phyloP scores from a whole-genome alignment of 2,888 invertebrate species.

The Slavum lentiscoides region DNA sequence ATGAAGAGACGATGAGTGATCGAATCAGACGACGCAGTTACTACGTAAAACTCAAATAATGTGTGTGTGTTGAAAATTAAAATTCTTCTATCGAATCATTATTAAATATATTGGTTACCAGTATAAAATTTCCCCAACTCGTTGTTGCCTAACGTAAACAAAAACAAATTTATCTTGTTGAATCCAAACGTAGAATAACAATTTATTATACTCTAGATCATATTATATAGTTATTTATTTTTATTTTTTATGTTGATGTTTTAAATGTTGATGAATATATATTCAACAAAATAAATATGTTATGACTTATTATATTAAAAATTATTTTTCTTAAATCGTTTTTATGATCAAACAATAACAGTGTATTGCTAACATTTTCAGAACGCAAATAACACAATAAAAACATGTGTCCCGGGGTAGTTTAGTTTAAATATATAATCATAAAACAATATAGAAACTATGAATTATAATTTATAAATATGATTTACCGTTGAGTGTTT shows the following conservation, averaged over 20 bases:
- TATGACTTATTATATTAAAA: slow-evolving; percentile 27
- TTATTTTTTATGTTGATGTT: slow-evolving; percentile 21
- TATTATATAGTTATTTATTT: slow-evolving; percentile 38
- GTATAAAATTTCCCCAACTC: slow-evolving; percentile 5
- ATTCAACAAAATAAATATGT: slow-evolving; percentile 34
- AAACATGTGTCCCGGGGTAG: background rate
- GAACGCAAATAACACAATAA: slow-evolving; percentile 7
- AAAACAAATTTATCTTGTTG: background rate
- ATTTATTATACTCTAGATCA: slow-evolving; percentile 3
- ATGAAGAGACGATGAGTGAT: slow-evolving; percentile 75
- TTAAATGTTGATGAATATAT: slow-evolving; percentile 4
- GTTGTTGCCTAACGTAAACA: slow-evolving; percentile 10
- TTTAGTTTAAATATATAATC: background rate
- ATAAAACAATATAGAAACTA: background rate
- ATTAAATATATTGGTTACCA: slow-evolving; percentile 24
- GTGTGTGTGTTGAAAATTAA: background rate
- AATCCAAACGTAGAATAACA: slow-evolving; percentile 26
- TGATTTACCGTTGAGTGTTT: background rate
- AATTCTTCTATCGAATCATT: slow-evolving; percentile 2
- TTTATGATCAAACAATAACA: slow-evolving; percentile 15
- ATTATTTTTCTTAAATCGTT: slow-evolving; percentile 6
- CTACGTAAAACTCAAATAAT: slow-evolving; percentile 61
- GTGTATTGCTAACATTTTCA: slow-evolving; percentile 23
- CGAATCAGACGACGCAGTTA: slow-evolving; percentile 86
- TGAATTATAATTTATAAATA: background rate